Evolutionary conservation across 2,888 invertebrate species (phyloP), one percentile per base, ranked within the genome.

Genomic region (Cephus pulcher): DNA sequence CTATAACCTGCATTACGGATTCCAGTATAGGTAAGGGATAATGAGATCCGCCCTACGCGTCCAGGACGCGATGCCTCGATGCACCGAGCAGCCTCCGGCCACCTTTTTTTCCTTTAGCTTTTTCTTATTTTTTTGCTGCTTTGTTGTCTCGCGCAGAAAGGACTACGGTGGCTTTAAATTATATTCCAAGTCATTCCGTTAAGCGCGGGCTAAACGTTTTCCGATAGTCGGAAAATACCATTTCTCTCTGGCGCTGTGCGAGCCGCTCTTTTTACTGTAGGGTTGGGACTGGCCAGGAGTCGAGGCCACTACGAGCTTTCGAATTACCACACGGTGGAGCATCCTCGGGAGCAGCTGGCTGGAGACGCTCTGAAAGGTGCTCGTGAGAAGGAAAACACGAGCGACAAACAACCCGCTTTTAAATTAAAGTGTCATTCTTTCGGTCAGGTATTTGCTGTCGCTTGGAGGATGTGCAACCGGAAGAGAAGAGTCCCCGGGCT

Each of bases 1-100:
- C 90, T 75, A 90, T 90, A 76, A 85, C 88, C 80, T 90, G 90
- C 82, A 87, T 90, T 78, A 85, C 87, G 69, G 87, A 87, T 73
- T 69, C 34, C 11, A 76, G 81, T 11, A 82, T 85, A n/a, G 83
- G 84, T 85, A 80, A 80, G 81, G 12, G 56, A 56, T 56, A 23
- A 9, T 0, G 2, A 56, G 56, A 40, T 15, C 40, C 40, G 15
- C 15, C 40, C 12, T 15, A 0, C 2, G 6, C 6, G 15, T 40
- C 15, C 40, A 15, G 56, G 56, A 56, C 2, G 56, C 56, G 9
- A 56, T 2, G 6, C 23, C 23, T 56, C 15, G 23, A 23, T 56
- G 56, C 23, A 9, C 56, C 23, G 23, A 56, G 56, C 56, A 23
- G 23, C 56, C 9, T 56, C 56, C 4, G 56, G 23, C 56, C 56